phyloP scores from a whole-genome alignment of 2,113 vertebrate genomes.

The Macquaria ambigua region DNA sequence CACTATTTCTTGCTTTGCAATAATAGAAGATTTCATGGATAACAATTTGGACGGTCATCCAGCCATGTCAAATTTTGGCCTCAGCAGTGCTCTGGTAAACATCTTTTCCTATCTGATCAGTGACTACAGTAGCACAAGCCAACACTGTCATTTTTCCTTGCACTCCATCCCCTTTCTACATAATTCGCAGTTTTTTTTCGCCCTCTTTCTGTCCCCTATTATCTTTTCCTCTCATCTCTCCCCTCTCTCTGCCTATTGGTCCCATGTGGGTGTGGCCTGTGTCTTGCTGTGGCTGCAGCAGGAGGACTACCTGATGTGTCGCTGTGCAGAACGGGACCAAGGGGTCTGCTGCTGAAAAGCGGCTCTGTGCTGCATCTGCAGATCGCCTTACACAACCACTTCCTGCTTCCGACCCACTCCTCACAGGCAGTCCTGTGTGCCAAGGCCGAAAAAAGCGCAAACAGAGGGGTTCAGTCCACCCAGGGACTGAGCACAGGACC shows the following conservation, averaged over 20 bases:
- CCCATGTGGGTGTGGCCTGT: conserved; percentile 60
- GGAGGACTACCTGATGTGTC: conserved; percentile 85
- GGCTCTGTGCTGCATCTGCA: conserved; percentile 84
- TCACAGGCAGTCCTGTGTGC: conserved; percentile 86
- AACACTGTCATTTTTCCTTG: not conserved
- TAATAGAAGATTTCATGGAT: conserved; percentile 37
- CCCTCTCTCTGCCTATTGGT: conserved; percentile 35
- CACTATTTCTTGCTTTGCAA: conserved; percentile 34
- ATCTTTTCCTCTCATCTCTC: conserved; percentile 46
- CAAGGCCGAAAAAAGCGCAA: conserved; percentile 82
- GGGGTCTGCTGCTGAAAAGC: conserved; percentile 83
- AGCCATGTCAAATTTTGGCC: conserved; percentile 20
- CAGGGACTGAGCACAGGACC: conserved; percentile 84
- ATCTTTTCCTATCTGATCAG: conserved; percentile 44
- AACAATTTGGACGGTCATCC: conserved; percentile 26
- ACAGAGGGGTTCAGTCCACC: conserved; percentile 87
- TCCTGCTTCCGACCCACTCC: conserved; percentile 87
- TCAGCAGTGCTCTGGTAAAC: conserved; percentile 28
- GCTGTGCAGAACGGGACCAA: conserved; percentile 72
- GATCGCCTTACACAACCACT: conserved; percentile 89
- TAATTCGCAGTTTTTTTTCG: not conserved
- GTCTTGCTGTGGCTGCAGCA: conserved; percentile 74
- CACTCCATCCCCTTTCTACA: conserved; percentile 18
- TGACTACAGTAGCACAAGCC: conserved; percentile 19
- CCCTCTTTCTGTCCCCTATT: conserved; percentile 9